phyloP scores from a whole-genome alignment of 2,797 vertebrate species.

The Chiropotes sagulatus region DNA sequence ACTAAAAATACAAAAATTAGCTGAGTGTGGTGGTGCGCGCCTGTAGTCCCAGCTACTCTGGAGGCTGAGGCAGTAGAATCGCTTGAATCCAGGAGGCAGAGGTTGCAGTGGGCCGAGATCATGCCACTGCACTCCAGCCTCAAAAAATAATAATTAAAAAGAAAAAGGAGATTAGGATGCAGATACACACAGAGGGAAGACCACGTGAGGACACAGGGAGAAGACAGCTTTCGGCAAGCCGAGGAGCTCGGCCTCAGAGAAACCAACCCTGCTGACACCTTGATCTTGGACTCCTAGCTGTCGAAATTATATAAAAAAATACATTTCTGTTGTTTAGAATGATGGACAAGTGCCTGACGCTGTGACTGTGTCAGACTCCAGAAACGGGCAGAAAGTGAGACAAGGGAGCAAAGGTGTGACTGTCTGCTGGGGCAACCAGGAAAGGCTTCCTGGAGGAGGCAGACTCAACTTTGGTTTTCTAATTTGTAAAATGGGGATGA shows the following conservation, averaged over 20 bases:
- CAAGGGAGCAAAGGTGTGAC: background rate
- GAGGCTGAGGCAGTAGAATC: no score
- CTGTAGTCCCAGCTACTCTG: no score
- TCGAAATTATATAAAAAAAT: background rate
- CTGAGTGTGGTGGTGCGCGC: fast-evolving
- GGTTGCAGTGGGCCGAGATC: no score
- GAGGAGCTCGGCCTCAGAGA: background rate
- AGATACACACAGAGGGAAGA: background rate
- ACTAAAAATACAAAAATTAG: no score
- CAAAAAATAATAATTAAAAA: no score
- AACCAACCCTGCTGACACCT: no score
- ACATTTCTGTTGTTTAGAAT: background rate
- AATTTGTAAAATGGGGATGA: background rate
- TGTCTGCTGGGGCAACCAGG: background rate
- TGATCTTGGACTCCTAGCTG: background rate
- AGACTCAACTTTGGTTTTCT: background rate
- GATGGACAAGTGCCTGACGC: background rate
- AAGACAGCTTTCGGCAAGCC: background rate
- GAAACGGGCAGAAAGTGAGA: background rate
- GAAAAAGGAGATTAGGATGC: background rate
- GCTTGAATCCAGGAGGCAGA: no score
- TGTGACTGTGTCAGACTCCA: background rate
- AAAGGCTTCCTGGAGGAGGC: background rate
- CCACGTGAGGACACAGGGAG: background rate
- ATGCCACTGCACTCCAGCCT: no score